Evolutionary conservation across 2,113 vertebrate genomes (phyloP).

Genomic region (Alethe castanea): DNA sequence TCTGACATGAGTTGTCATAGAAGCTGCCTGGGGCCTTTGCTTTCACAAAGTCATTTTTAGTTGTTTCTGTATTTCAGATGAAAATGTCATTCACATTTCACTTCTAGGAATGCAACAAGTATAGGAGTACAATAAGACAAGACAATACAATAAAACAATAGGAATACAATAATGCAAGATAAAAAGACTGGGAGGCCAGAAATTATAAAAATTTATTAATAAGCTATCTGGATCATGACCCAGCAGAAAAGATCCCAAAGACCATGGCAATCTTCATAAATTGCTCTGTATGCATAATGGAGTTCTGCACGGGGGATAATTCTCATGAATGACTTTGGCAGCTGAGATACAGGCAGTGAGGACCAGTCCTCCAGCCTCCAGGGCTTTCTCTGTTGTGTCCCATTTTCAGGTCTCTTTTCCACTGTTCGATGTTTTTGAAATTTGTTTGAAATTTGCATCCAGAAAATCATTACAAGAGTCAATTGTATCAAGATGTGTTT

Average conservation of each 20-base stretch:
- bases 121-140: neutral
- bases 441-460: neutral
- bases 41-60: neutral
- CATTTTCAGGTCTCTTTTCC: neutral
- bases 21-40: neutral
- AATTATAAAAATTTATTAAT: neutral
- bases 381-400: neutral
- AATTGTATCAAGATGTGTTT: slow-evolving; percentile 23
- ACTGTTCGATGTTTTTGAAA: neutral
- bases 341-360: neutral
- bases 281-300: neutral
- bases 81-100: neutral
- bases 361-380: neutral
- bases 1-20: neutral
- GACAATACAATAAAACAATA: neutral
- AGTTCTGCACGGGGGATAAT: neutral
- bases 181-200: neutral
- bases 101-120: neutral
- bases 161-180: neutral
- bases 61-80: neutral
- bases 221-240: neutral
- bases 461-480: neutral
- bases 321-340: neutral
- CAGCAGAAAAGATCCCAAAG: neutral
- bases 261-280: neutral